Base-by-base conservation (phyloP, 2,113 vertebrate genomes). In the Prionailurus bengalensis region DNA sequence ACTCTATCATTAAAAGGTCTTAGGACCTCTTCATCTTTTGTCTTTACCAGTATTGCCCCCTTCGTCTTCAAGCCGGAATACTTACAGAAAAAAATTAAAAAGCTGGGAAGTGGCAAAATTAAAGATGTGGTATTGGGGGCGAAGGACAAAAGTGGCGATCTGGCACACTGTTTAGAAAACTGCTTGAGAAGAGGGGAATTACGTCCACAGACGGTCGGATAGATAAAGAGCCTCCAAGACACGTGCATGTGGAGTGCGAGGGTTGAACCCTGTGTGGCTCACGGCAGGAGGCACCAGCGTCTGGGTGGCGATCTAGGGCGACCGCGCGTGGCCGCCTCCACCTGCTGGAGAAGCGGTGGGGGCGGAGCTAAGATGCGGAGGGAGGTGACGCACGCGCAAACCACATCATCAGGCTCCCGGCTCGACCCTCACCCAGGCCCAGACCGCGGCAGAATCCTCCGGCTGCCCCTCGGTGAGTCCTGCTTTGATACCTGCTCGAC, bases 321-420 rank as follows among this genome's bases (percentile, higher is more conserved):
- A 16, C 3, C 10, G 3, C 4, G 42, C 14, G 0, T 3, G 68
- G 42, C 53, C 7, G 42, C 71, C n/a, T 70, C n/a, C 95, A 97
- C 95, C 91, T 97, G 97, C 95, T 6, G 58, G 63, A 27, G 95
- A 95, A 13, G 93, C 94, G 73, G 4, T 4, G 4, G 14, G 74
- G 97, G 97, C 91, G 97, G 97, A 31, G 97, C 95, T 29, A 51
- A 17, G 70, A 31, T 11, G 96, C 81, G 12, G 76, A 79, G 82
- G 66, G 85, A 13, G 95, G 88, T 76, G 98, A 96, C 96, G 97
- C 93, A 87, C 14, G 25, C 51, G 87, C 81, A 23, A 2, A n/a
- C 84, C 85, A 42, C 53, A 76, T 4, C 39, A 5, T 63, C 12
- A 0, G 3, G 70, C 76, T n/a, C 27, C 16, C 0, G 0, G 25